These are phyloP conservation scores for Therioaphis trifolii DNA, from an alignment of 2,888 invertebrate species.

Conservation along the genomic window DNA sequence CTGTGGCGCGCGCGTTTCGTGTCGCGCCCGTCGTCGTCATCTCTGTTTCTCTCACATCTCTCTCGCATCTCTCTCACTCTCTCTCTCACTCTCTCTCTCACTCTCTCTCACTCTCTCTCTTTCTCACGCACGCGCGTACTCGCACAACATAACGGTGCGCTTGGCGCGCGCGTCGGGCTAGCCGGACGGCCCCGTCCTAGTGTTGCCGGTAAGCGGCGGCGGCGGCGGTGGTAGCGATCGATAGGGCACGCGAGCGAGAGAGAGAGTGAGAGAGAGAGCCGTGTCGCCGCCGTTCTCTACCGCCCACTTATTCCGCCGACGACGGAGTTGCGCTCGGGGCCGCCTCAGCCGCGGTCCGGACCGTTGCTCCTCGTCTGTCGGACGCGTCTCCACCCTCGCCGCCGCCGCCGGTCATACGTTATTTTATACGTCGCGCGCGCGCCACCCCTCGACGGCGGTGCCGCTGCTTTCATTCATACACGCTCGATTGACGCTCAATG, in stretches of 20 bases:
- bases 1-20: too few species aligned
- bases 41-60: too few species aligned
- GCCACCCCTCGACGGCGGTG: neutral
- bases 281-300: slow-evolving; percentile 29
- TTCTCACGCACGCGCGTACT: neutral
- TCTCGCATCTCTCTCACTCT: too few species aligned
- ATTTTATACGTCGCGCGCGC: neutral
- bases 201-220: slow-evolving; percentile 22
- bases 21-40: too few species aligned
- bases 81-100: too few species aligned
- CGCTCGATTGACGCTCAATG: slow-evolving; percentile 50
- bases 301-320: slow-evolving; percentile 21
- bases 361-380: neutral
- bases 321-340: slow-evolving; percentile 1
- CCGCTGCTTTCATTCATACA: slow-evolving; percentile 56
- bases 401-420: neutral
- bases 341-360: slow-evolving; percentile 29
- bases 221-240: slow-evolving; percentile 35
- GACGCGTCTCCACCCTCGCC: neutral
- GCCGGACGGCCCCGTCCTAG: slow-evolving; percentile 31
- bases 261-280: slow-evolving; percentile 53
- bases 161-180: neutral
- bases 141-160: neutral
- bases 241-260: slow-evolving; percentile 43
- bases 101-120: too few species aligned